phyloP scores from a whole-genome alignment of 1,140 invertebrate genomes.

The Panagrolaimus sp. region DNA sequence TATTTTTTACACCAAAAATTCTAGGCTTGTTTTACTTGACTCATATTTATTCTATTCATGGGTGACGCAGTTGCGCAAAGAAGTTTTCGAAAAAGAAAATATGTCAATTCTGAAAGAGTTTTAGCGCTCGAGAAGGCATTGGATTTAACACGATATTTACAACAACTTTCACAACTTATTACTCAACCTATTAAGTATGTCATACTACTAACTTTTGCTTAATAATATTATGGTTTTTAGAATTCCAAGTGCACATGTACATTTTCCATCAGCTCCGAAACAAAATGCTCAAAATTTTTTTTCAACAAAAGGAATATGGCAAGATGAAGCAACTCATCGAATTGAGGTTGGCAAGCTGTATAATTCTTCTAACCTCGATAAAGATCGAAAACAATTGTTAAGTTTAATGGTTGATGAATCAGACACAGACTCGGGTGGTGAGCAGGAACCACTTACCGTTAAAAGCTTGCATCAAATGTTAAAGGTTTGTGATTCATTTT shows the following conservation, averaged over 20 bases:
- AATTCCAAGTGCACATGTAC: slow-evolving; percentile 42
- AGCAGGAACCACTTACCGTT: slow-evolving; percentile 37
- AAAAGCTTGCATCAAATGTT: slow-evolving; percentile 40
- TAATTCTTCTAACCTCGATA: slow-evolving; percentile 30
- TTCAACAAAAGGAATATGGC: slow-evolving; percentile 33
- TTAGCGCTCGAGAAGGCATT: slow-evolving; percentile 33
- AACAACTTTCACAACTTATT: slow-evolving; percentile 42
- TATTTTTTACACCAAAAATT: too few species aligned
- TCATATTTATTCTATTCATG: background rate
- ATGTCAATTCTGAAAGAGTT: slow-evolving; percentile 24
- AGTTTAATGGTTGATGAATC: slow-evolving; percentile 48
- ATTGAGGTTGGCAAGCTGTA: slow-evolving; percentile 38
- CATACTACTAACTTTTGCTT: background rate
- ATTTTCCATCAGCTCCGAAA: slow-evolving; percentile 21
- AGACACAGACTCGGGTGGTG: slow-evolving; percentile 46
- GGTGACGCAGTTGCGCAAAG: slow-evolving; percentile 4
- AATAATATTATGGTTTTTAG: slow-evolving; percentile 22
- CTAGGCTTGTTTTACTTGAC: too few species aligned
- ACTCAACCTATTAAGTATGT: slow-evolving; percentile 49
- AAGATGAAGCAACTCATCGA: slow-evolving; percentile 30
- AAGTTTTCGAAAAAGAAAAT: slow-evolving; percentile 20
- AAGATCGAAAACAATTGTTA: slow-evolving; percentile 43
- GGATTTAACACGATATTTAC: slow-evolving; percentile 47
- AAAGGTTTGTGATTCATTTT: slow-evolving; percentile 22
- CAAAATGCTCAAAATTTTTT: slow-evolving; percentile 40